phyloP scores from a whole-genome alignment of 2,113 vertebrate genomes.

The Epinephelus cyanopodus region DNA sequence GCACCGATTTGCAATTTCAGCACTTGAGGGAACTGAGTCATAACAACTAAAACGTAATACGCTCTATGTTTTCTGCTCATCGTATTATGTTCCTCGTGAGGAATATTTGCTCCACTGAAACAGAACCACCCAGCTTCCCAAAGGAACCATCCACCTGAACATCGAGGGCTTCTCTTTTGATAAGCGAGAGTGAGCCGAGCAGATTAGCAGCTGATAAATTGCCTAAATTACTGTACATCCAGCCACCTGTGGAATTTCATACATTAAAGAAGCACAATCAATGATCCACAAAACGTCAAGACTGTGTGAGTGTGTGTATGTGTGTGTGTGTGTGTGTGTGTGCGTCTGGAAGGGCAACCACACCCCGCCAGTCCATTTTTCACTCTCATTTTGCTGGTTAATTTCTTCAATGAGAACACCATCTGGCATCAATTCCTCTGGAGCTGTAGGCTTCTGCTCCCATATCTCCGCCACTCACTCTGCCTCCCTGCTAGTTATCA shows the following conservation, averaged over 20 bases:
- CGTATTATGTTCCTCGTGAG: conserved; percentile 53
- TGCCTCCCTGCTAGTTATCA: not conserved
- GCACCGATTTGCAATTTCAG: conserved; percentile 58
- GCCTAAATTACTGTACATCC: conserved; percentile 35
- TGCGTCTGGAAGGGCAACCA: conserved; percentile 17
- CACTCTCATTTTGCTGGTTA: conserved; percentile 61
- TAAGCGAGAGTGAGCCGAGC: conserved; percentile 19
- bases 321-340: not conserved
- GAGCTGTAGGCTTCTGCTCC: conserved; percentile 32
- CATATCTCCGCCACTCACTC: conserved; percentile 3
- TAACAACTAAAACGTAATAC: conserved; percentile 63
- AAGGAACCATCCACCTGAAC: conserved; percentile 39
- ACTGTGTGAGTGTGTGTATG: not conserved
- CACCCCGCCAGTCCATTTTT: conserved; percentile 41
- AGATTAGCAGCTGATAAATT: conserved; percentile 59
- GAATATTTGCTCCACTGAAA: conserved; percentile 51
- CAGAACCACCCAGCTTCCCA: conserved; percentile 33
- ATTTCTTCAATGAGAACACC: conserved; percentile 74
- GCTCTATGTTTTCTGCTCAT: conserved; percentile 55
- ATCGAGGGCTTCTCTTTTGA: conserved; percentile 36
- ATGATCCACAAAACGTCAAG: conserved; percentile 27
- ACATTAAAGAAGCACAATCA: conserved; percentile 31
- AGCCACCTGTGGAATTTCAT: conserved; percentile 39
- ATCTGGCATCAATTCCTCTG: conserved; percentile 72
- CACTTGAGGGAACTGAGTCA: conserved; percentile 60